Percentiles rank a stretch among this genome's conserved stretches.
phyloP scores from a whole-genome alignment of 2,888 invertebrate species.

The Eupithecia inturbata region DNA sequence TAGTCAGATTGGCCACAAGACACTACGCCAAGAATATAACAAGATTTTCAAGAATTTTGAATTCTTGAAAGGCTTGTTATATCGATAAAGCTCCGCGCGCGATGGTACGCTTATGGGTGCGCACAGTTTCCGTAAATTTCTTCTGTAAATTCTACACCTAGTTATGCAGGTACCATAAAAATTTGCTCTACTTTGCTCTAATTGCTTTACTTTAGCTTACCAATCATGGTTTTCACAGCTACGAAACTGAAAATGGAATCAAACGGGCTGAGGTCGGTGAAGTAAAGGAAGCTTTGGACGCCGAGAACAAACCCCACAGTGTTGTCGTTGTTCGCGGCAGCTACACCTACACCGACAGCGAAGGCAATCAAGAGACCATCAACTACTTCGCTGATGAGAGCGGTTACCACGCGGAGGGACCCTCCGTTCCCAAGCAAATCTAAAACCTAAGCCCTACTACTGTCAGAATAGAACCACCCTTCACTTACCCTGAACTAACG shows the following conservation, averaged over 20 bases:
- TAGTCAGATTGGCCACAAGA: no score
- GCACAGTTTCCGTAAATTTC: no score
- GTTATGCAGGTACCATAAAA: no score
- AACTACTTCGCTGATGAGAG: conserved; percentile 85
- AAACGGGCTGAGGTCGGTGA: conserved; percentile 78
- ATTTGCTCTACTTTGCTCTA: no score
- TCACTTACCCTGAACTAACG: not conserved
- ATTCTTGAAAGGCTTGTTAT: no score
- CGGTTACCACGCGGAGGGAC: conserved; percentile 86
- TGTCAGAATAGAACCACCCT: not conserved
- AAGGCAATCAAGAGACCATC: conserved; percentile 80
- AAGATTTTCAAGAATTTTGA: no score
- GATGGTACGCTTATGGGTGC: no score
- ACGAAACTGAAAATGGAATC: conserved; percentile 84
- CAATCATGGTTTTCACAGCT: conserved; percentile 45
- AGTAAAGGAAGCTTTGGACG: conserved; percentile 70
- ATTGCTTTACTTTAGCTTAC: not conserved
- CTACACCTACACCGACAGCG: conserved; percentile 81
- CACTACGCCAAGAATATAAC: no score
- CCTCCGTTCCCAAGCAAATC: conserved; percentile 84
- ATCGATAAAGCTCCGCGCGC: no score
- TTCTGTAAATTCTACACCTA: no score
- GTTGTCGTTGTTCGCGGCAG: conserved; percentile 85
- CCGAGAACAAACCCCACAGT: conserved; percentile 82
- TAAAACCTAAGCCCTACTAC: not conserved